Base-by-base conservation (phyloP, 2,888 invertebrate species). In the Diplazon laetatorius region DNA sequence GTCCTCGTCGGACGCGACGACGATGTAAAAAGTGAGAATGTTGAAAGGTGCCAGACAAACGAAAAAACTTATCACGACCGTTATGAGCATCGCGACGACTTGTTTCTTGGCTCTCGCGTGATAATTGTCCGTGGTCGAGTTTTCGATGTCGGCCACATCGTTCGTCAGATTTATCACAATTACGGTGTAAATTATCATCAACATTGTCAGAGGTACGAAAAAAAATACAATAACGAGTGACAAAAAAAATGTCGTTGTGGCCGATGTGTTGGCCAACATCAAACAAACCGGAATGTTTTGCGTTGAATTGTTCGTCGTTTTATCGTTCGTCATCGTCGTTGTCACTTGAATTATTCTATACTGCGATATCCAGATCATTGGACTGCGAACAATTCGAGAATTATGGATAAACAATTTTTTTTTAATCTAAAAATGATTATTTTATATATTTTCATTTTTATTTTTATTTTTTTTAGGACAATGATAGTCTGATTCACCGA, bases 31-130 rank as follows among this genome's bases (percentile, higher is more conserved):
- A 12, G 95, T 96, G 70, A 97, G 93, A 4, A 97, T 93, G 80
- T 97, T 94, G 88, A 97, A 97, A 0, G 98, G 98, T 91, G 97
- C 94, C 57, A 98, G 92, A 88, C 97, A 97, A 37, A 97, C 90
- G 91, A 98, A 98, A 90, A 97, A 98, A 85, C 96, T 95, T 66
- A 97, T 90, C 2, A 97, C 97, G 16, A 97, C 97, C 0, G 97
- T 96, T 52, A 96, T 95, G 75, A 97, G 92, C 97, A 97, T 97
- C 72, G 96, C 90, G 44, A 97, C 96, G 18, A 97, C 97, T 92
- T 97, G 97, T 85, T 94, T 94, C 83, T 96, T 93, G 0, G 96
- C 96, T 86, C 95, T 93, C 5, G 93, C 92, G 78, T 95, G 94
- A 87, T 95, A 94, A 57, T 94, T 94, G 80, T 95, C 94, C 71